Conservation (phyloP, 1,140 invertebrate species). For the Tetranychus urticae region DNA sequence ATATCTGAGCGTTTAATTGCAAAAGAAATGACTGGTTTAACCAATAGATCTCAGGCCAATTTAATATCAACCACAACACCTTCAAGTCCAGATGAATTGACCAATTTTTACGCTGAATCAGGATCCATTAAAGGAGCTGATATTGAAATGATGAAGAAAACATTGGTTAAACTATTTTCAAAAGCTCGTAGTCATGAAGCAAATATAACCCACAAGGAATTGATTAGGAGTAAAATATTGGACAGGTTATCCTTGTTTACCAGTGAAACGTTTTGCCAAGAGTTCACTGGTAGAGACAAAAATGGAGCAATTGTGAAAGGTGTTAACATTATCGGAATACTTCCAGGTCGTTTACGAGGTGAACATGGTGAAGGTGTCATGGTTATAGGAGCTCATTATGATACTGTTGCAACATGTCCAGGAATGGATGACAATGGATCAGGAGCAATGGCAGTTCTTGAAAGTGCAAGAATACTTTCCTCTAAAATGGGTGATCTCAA, state of each 20-base stretch:
- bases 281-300: background rate
- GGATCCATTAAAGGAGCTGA: background rate
- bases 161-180: background rate
- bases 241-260: background rate
- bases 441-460: constrained; percentile 21
- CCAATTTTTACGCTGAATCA: too few species aligned
- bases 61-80: too few species aligned
- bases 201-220: background rate
- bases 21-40: too few species aligned
- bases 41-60: too few species aligned
- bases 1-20: too few species aligned
- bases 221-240: background rate
- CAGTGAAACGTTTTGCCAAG: background rate
- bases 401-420: constrained; percentile 16
- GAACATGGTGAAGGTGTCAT: background rate
- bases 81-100: too few species aligned
- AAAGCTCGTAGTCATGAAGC: background rate
- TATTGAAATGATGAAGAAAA: background rate
- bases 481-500: constrained; percentile 17
- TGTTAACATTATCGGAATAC: background rate
- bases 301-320: background rate
- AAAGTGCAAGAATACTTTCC: constrained; percentile 19
- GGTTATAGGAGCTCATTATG: constrained; percentile 22
- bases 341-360: background rate
- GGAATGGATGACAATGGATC: constrained; percentile 24